phyloP scores from a whole-genome alignment of 2,113 vertebrate species.

The Pogona vitticeps region DNA sequence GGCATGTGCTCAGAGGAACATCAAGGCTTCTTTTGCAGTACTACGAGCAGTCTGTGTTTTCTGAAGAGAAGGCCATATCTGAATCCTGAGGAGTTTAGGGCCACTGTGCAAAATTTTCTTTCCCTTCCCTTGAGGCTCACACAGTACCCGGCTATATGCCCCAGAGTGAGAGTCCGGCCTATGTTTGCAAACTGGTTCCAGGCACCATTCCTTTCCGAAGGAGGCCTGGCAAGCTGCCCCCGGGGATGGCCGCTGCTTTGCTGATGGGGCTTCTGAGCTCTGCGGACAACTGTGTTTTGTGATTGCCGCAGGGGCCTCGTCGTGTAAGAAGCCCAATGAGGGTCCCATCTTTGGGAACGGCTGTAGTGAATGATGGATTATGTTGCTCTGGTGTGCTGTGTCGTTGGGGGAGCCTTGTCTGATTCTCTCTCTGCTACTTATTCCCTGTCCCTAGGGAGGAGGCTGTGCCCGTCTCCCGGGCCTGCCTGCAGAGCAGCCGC shows the following conservation, averaged over 20 bases:
- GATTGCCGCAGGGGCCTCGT: background rate
- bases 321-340: background rate
- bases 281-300: no score
- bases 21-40: background rate
- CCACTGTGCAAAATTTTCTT: no score
- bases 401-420: conserved; percentile 70
- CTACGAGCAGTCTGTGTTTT: background rate
- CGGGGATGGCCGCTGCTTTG: background rate
- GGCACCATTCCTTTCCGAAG: background rate
- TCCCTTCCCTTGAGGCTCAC: background rate
- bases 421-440: conserved; percentile 56
- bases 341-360: background rate
- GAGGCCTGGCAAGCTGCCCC: background rate
- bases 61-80: background rate
- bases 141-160: background rate
- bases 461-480: conserved; percentile 68
- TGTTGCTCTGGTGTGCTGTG: conserved; percentile 54
- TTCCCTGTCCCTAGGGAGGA: conserved; percentile 63
- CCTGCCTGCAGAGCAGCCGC: conserved; percentile 72
- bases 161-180: background rate
- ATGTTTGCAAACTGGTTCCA: background rate
- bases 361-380: conserved; percentile 63
- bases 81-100: background rate
- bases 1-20: background rate
- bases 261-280: no score